Conservation (phyloP, 2,797 vertebrate species). For the Pangasius sanitwongsei region DNA sequence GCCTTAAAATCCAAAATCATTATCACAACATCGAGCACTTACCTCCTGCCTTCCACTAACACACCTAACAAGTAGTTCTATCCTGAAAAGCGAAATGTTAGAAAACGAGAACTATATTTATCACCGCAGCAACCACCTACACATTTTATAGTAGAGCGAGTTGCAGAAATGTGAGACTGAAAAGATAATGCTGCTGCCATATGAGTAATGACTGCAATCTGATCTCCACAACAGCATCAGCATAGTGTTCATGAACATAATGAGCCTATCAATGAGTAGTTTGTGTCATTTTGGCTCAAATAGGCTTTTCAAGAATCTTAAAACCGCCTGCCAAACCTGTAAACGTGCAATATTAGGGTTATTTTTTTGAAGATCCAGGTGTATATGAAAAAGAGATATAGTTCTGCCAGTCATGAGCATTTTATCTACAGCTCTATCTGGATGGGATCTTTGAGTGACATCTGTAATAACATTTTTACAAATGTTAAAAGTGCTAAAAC, state of each 20-base stretch:
- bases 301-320: not conserved
- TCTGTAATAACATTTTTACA: not conserved
- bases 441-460: not conserved
- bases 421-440: not conserved
- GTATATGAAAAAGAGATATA: not conserved
- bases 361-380: not conserved
- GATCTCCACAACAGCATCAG: not conserved
- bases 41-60: slow-evolving; percentile 19
- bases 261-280: slow-evolving; percentile 1
- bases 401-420: not conserved
- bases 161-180: slow-evolving; percentile 22
- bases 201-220: slow-evolving; percentile 12
- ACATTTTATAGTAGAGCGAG: slow-evolving; percentile 24
- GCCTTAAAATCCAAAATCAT: slow-evolving; percentile 14
- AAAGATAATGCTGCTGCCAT: slow-evolving; percentile 17
- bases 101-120: slow-evolving; percentile 21
- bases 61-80: slow-evolving; percentile 12
- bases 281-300: not conserved
- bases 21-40: not conserved
- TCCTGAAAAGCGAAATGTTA: slow-evolving; percentile 12
- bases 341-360: not conserved
- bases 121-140: slow-evolving; percentile 22
- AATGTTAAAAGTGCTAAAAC: not conserved
- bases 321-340: not conserved
- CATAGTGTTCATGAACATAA: not conserved